Evolutionary conservation across 2,888 invertebrate species (phyloP).

Genomic region (Pharmacophagus antenor): DNA sequence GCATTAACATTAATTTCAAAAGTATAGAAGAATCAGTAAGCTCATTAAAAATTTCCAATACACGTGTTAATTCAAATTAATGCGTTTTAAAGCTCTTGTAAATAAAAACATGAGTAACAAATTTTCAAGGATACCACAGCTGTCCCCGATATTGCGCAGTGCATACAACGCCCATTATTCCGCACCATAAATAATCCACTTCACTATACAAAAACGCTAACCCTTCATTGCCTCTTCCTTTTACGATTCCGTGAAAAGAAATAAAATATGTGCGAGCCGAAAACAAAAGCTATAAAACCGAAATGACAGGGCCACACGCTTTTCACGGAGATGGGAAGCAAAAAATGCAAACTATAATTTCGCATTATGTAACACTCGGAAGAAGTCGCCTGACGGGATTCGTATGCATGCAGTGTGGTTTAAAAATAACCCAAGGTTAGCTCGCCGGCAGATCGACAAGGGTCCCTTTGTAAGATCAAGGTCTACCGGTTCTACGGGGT

Average conservation of each 20-base stretch:
- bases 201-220: constrained; percentile 69
- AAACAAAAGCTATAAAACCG: constrained; percentile 75
- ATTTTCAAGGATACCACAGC: constrained; percentile 56
- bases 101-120: constrained; percentile 35
- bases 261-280: constrained; percentile 74
- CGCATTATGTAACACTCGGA: constrained; percentile 79
- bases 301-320: constrained; percentile 78
- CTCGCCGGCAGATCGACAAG: constrained; percentile 58
- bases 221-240: constrained; percentile 80
- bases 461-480: constrained; percentile 77
- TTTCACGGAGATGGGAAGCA: constrained; percentile 56
- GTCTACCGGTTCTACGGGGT: constrained; percentile 73
- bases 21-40: background rate
- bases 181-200: constrained; percentile 71
- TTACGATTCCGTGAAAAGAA: constrained; percentile 76
- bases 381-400: constrained; percentile 70
- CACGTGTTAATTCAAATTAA: constrained; percentile 9
- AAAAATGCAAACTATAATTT: constrained; percentile 74
- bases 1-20: background rate
- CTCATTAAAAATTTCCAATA: background rate
- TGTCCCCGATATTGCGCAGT: constrained; percentile 58
- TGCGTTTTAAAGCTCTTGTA: constrained; percentile 12
- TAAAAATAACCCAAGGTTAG: constrained; percentile 80
- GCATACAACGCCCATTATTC: constrained; percentile 65
- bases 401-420: constrained; percentile 67